Evolutionary conservation across 2,113 vertebrate genomes (phyloP).

Genomic region (Semnornis frantzii): DNA sequence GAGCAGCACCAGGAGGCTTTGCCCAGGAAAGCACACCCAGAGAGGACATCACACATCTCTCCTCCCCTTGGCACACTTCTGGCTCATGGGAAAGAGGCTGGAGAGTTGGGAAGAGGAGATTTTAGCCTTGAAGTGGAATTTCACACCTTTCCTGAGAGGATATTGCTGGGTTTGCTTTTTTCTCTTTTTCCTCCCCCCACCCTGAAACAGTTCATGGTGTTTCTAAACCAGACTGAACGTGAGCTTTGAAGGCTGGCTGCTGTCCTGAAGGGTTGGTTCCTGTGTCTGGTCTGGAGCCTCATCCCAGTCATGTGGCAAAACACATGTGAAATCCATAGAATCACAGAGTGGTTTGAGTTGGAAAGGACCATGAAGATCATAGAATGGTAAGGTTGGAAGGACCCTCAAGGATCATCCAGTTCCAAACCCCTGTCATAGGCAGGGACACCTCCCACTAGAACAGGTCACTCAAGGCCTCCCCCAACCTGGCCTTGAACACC

Average conservation of each 20-base stretch:
- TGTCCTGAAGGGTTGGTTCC: not conserved
- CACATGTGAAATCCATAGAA: not conserved
- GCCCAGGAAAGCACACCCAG: not conserved
- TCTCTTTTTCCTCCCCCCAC: no score
- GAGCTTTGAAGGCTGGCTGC: not conserved
- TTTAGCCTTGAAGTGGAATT: not conserved
- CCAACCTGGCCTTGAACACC: no score
- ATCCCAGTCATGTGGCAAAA: not conserved
- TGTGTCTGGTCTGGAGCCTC: not conserved
- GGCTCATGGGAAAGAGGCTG: not conserved
- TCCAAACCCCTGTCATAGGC: no score
- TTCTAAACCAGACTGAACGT: accelerated
- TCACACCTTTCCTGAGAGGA: not conserved
- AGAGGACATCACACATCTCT: not conserved
- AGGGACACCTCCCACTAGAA: no score
- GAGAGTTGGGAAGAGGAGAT: not conserved
- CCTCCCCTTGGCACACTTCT: not conserved
- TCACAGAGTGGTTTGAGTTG: no score
- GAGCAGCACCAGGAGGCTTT: accelerated
- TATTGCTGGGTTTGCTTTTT: not conserved
- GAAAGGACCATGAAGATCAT: no score
- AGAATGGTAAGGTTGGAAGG: no score
- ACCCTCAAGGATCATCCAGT: no score
- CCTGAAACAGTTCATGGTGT: not conserved
- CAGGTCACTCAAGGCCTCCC: no score